Percentiles rank a stretch among this genome's conserved stretches.
Evolutionary conservation across 2,888 invertebrate species (phyloP).

Genomic region (Baccha elongata): DNA sequence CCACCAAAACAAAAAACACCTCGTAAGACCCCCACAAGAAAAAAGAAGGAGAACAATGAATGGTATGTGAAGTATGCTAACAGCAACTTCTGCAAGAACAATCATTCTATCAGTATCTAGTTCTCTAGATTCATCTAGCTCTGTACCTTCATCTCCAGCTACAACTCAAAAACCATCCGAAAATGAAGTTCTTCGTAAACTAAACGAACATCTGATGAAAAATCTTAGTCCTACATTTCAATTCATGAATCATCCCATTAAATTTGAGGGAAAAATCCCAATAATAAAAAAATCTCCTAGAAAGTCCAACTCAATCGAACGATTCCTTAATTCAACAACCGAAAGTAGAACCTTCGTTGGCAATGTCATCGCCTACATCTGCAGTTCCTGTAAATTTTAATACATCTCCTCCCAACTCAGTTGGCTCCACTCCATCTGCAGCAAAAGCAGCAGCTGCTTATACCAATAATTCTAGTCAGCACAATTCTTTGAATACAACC

Average conservation of each 20-base stretch:
- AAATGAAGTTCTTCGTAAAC: no score
- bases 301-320: no score
- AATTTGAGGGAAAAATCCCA: no score
- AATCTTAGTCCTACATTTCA: no score
- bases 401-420: conserved; percentile 49
- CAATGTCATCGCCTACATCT: conserved; percentile 54
- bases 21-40: no score
- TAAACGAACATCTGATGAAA: no score
- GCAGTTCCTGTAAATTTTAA: conserved; percentile 54
- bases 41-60: conserved; percentile 78
- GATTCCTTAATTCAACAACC: no score
- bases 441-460: conserved; percentile 70
- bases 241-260: no score
- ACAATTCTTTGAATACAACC: conserved; percentile 60
- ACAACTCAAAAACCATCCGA: no score
- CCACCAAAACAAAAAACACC: no score
- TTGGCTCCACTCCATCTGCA: conserved; percentile 66
- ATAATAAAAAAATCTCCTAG: no score
- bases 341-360: no score
- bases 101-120: conserved; percentile 68
- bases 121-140: conserved; percentile 69
- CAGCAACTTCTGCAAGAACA: conserved; percentile 76
- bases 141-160: conserved; percentile 63
- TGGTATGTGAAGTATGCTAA: conserved; percentile 72
- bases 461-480: conserved; percentile 64